Evolutionary conservation across 1,140 invertebrate genomes (phyloP).

Genomic region (Leptonema lineaticorne): DNA sequence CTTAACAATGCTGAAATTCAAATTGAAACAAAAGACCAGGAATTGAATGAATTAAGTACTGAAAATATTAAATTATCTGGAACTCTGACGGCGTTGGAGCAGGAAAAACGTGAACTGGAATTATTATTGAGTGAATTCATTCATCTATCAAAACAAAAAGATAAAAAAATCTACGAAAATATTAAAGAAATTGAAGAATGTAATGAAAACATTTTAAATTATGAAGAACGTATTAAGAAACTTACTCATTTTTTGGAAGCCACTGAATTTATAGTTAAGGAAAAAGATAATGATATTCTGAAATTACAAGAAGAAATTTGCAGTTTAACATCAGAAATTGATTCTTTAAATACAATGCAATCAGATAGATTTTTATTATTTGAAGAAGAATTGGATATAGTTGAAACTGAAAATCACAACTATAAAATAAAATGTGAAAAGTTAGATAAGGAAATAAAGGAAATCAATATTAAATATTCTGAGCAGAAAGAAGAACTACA

Average conservation of each 20-base stretch:
- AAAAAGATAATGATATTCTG: slow-evolving; percentile 29
- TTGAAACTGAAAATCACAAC: not conserved
- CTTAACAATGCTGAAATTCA: slow-evolving; percentile 28
- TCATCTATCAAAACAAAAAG: slow-evolving; percentile 7
- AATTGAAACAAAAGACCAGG: slow-evolving; percentile 37
- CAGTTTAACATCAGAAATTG: not conserved
- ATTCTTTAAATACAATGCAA: not conserved
- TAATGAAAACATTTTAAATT: not conserved
- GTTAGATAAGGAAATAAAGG: not conserved
- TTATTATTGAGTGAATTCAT: slow-evolving; percentile 26
- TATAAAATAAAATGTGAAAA: not conserved
- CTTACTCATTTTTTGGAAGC: slow-evolving; percentile 35
- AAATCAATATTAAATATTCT: not conserved
- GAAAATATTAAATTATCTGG: slow-evolving; percentile 36
- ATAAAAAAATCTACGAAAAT: not conserved
- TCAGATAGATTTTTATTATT: not conserved
- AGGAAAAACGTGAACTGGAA: slow-evolving; percentile 36
- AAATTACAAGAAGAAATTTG: not conserved
- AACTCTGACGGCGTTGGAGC: slow-evolving; percentile 34
- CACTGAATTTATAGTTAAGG: slow-evolving; percentile 35
- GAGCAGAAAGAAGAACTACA: not conserved
- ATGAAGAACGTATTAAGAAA: slow-evolving; percentile 25
- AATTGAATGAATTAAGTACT: slow-evolving; percentile 32
- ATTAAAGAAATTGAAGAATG: not conserved
- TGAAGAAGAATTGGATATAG: not conserved